Base-by-base conservation (phyloP, 2,797 vertebrate species). In the Capromys pilorides region DNA sequence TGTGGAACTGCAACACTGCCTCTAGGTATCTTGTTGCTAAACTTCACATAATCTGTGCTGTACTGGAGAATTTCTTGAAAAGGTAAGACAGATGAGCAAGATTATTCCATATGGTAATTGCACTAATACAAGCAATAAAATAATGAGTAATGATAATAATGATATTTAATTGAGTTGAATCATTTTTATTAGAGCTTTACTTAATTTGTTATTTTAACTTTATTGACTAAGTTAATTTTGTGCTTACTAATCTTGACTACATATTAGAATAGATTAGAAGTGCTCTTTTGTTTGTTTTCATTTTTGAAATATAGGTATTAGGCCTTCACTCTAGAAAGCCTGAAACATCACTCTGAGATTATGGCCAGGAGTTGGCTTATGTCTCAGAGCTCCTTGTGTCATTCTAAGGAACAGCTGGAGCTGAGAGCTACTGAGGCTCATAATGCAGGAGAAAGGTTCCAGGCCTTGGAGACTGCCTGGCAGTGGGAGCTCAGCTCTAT, bases 151-250 rank as follows among this genome's bases (percentile, higher is more conserved):
- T 14, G 14, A 66, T 67, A 90, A 41, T 78, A 61, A 82, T 61
- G 61, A 81, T 51, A n/a, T 49, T 77, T 26, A 51, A 79, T n/a
- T 3, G 24, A 57, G 54, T n/a, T 45, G 28, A 64, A 5, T 79
- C 21, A 67, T 67, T 90, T 89, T 62, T 66, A 36, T 18, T 45
- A 66, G 41, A 6, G 18, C 7, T 86, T 87, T 49, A 45, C n/a
- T 92, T 86, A 61, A 78, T 91, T 86, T 85, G 79, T 31, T 86
- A 7, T 26, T 5, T 86, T 54, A 75, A 5, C 14, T 86, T 86
- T 89, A 81, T 33, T 66, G 69, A 81, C 18, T 91, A 88, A 41
- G 21, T 71, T 95, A 92, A 59, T 21, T 84, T 16, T 51, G 69
- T 77, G 69, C 28, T 88, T 85, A 57, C 86, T 54, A 90, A 69